Percentiles rank a stretch among this genome's conserved stretches.
phyloP scores from a whole-genome alignment of 2,113 vertebrate genomes.

The Pollachius pollachius region DNA sequence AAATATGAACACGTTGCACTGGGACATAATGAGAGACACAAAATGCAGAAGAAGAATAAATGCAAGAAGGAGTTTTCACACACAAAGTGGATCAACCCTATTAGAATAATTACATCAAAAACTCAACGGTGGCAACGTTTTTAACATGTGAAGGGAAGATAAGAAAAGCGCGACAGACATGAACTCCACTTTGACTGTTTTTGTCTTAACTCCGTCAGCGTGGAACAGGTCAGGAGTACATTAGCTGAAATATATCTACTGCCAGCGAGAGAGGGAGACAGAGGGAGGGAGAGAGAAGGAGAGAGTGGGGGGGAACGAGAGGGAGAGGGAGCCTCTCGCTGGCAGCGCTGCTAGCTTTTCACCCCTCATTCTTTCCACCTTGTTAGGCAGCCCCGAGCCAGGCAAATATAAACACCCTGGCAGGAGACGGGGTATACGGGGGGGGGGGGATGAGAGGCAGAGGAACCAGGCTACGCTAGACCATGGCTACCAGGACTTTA shows the following conservation, averaged over 20 bases:
- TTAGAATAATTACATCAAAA: too few species aligned
- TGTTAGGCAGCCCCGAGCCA: conserved; percentile 66
- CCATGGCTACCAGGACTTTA: not conserved
- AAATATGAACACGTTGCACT: too few species aligned
- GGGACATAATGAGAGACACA: too few species aligned
- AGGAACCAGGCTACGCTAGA: not conserved
- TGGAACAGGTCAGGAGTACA: conserved; percentile 61
- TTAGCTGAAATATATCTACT: conserved; percentile 72
- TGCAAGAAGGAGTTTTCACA: too few species aligned
- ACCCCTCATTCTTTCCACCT: conserved; percentile 73
- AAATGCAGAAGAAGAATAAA: too few species aligned
- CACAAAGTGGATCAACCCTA: too few species aligned
- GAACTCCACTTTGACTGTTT: conserved; percentile 26
- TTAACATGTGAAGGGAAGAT: too few species aligned
- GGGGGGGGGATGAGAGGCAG: not conserved
- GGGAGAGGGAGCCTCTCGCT: conserved; percentile 53
- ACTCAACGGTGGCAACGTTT: too few species aligned
- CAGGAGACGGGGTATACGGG: conserved; percentile 30
- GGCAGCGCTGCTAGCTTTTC: conserved; percentile 70
- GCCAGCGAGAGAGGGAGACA: conserved; percentile 50
- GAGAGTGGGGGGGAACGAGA: conserved; percentile 17
- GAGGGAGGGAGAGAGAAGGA: conserved; percentile 30
- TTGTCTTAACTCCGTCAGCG: conserved; percentile 46
- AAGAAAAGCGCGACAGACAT: not conserved
- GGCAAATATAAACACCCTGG: conserved; percentile 72